Evolutionary conservation across 1,140 invertebrate genomes (phyloP), one percentile per base, ranked within the genome.

Genomic region (Megalonaias nervosa): DNA sequence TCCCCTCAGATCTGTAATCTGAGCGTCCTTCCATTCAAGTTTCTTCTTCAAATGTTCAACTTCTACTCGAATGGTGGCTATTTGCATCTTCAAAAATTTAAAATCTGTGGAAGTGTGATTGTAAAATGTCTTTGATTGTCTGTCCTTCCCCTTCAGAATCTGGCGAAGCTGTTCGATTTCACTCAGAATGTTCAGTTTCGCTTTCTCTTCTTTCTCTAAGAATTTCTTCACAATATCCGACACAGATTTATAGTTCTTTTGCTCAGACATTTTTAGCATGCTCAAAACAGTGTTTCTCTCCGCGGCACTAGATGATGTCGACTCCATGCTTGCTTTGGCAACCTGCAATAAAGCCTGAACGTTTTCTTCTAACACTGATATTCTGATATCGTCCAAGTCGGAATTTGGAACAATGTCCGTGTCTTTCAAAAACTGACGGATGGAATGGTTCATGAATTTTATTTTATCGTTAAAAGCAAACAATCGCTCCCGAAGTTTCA

Each of bases 11-110:
- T 78, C 76, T 12, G 71, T 60, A 64, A 78, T 78, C 66, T 78
- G 76, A n/a, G 31, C n/a, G 23, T 78, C 76, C 58, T 78, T 78
- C 76, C 76, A 78, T 26, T 73, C 76, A n/a, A 78, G 57, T 48
- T 78, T 78, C 60, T 78, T 78, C 21, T 73, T 78, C 38, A 78
- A 73, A 31, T 78, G 76, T 61, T 73, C 76, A 17, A 74, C 71
- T 62, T 78, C 76, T 69, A 73, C 76, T 19, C 76, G 73, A 26
- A 78, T 48, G 31, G 69, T 68, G 0, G 76, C 70, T 66, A 74
- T 71, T 60, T 78, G 76, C 23, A 66, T 61, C 23, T 69, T 73
- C 66, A 78, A 60, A 23, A 55, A 67, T 57, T 78, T 78, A 1
- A 78, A 58, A 58, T 78, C 76, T 26, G 76, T 67, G 38, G 38